Percentiles rank a stretch among this genome's conserved stretches.
phyloP scores from a whole-genome alignment of 2,888 invertebrate genomes.

The Phyllotreta striolata region DNA sequence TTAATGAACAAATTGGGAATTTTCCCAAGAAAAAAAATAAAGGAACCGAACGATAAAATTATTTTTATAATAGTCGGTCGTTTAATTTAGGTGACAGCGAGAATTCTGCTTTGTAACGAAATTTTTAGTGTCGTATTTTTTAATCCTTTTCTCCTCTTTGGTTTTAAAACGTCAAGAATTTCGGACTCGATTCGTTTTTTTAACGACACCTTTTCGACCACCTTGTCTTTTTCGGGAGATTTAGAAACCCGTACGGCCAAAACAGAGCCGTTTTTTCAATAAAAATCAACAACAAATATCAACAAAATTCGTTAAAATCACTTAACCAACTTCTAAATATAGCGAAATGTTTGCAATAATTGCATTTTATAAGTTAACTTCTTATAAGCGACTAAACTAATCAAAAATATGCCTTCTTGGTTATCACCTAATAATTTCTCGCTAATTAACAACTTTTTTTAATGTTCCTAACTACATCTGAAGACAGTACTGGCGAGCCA shows the following conservation, averaged over 20 bases:
- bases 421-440: no score
- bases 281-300: no score
- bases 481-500: slow-evolving; percentile 4
- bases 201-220: slow-evolving; percentile 51
- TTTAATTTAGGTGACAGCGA: slow-evolving; percentile 43
- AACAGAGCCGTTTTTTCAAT: slow-evolving; percentile 12
- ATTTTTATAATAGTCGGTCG: slow-evolving; percentile 38
- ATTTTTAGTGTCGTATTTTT: slow-evolving; percentile 12
- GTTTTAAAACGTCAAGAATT: slow-evolving; percentile 44
- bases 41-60: slow-evolving; percentile 26
- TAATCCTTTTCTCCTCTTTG: slow-evolving; percentile 33
- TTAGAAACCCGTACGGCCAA: slow-evolving; percentile 50
- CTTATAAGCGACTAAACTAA: no score
- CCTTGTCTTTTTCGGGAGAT: slow-evolving; percentile 47
- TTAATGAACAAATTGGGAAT: slow-evolving; percentile 43
- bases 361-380: no score
- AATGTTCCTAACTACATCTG: no score
- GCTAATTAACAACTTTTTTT: no score
- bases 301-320: no score
- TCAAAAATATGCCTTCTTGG: no score
- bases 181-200: slow-evolving; percentile 47
- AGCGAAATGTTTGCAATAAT: no score
- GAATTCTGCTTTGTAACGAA: slow-evolving; percentile 32
- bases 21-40: slow-evolving; percentile 45
- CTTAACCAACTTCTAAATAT: no score